Evolutionary conservation across 64 coral and sea anemone genomes (phyloP), one percentile per base, ranked within the genome.

Genomic region (Astreopora myriophthalma): DNA sequence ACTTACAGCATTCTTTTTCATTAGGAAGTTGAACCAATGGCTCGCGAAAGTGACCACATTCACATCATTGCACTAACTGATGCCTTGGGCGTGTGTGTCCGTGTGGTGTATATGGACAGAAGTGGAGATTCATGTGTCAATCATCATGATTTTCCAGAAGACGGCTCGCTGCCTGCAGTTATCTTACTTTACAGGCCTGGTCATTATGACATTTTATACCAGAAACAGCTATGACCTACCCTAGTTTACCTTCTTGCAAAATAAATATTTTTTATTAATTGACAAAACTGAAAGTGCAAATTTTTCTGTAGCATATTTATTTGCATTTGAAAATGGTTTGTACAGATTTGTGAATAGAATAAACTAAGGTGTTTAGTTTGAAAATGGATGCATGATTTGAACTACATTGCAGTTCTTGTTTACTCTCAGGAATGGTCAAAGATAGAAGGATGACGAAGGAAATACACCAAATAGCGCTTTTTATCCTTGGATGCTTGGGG

Each of bases 101-200:
- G 96, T 44, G 93, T 98, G 49, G 96, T 95, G 55, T 98, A 98
- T 19, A 72, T 98, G 68, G 96, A 98, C 85, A 98, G 96, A 68
- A 87, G 92, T 31, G 92, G 84, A 24, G 64, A 75, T 17, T 67
- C 82, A 0, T 84, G 79, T 88, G 92, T 98, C 92, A 98, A 94
- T 85, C 97, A 99, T 40, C 97, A 99, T 22, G 97, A 99, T 27
- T 99, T 99, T 32, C 97, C 97, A 27, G 97, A 98, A 61, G 94
- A 99, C 67, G 91, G 94, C 8, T 60, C 66, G 13, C 85, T 70
- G 34, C 97, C 97, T 8, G 40, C 85, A 20, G 87, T 99, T 4
- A 22, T 71, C 42, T 75, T 99, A 48, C 46, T 99, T 11, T 99
- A 99, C 60, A 91, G 84, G 77, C 97, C 97, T 23, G 97, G 97